A percentile compares a stretch with the other conserved stretches of the same genome.
Conservation (phyloP, 2,113 vertebrate genomes). For the Suncus etruscus region DNA sequence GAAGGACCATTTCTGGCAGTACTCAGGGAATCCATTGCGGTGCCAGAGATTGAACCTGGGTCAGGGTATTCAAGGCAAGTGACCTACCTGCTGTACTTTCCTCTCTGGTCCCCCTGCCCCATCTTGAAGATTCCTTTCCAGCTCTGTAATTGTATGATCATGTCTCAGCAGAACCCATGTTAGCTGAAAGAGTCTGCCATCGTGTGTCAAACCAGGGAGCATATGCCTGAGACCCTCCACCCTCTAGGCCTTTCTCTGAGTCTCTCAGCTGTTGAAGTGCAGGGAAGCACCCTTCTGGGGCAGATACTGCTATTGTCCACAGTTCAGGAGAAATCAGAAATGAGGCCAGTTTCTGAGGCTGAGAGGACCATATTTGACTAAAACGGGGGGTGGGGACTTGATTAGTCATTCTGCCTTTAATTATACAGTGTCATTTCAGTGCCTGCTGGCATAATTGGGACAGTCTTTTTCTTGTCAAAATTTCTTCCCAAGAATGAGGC, state of each 20-base stretch:
- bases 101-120: background rate
- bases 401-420: conserved; percentile 11
- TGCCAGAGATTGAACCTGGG: too few relatives aligned
- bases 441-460: background rate
- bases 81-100: too few relatives aligned
- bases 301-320: background rate
- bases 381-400: background rate
- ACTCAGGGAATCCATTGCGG: too few relatives aligned
- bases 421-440: too few relatives aligned
- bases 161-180: background rate
- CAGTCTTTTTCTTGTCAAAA: background rate
- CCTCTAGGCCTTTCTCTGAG: background rate
- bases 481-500: background rate
- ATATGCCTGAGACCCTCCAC: background rate
- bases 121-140: conserved; percentile 23
- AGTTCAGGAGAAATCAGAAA: background rate
- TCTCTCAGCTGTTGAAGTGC: background rate
- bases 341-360: conserved; percentile 14
- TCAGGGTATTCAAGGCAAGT: too few relatives aligned
- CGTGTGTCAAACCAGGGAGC: background rate
- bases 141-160: conserved; percentile 39
- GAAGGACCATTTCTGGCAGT: too few relatives aligned
- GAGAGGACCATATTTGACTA: background rate
- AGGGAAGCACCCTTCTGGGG: too few relatives aligned
- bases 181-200: background rate